Evolutionary conservation across 2,797 vertebrate species (phyloP).

Genomic region (Buphagus erythrorhynchus): DNA sequence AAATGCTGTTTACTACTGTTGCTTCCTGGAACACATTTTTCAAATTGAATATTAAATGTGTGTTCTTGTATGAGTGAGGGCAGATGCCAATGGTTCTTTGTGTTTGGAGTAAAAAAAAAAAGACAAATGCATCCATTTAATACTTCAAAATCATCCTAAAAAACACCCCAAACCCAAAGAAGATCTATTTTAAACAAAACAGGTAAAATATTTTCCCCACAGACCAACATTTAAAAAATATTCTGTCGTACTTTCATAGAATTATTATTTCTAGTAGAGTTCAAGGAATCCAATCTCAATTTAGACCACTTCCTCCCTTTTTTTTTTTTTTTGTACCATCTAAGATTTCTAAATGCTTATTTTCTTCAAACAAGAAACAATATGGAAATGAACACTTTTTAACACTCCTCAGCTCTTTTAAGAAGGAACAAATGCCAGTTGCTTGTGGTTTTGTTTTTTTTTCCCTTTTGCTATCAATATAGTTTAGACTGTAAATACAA

Average conservation of each 20-base stretch:
- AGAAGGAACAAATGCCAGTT: not conserved
- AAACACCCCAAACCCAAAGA: not conserved
- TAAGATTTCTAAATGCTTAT: not conserved
- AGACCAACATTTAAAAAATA: not conserved
- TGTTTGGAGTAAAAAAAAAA: not conserved
- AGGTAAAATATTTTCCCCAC: not conserved
- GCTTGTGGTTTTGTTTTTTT: too few relatives aligned
- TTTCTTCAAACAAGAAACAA: not conserved
- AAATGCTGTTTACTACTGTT: not conserved
- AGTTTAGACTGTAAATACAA: not conserved
- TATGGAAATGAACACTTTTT: not conserved
- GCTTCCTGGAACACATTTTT: not conserved
- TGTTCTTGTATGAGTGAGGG: not conserved
- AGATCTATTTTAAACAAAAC: not conserved
- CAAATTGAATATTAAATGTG: not conserved
- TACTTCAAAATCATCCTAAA: not conserved
- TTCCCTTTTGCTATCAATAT: not conserved
- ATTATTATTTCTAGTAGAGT: not conserved
- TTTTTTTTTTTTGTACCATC: not conserved
- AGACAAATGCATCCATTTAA: not conserved
- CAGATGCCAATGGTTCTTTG: not conserved
- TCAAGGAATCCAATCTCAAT: not conserved
- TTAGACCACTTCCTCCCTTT: accelerated
- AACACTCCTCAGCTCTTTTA: not conserved
- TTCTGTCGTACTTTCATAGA: not conserved